phyloP scores from a whole-genome alignment of 2,888 invertebrate species.

The Hesperia comma region DNA sequence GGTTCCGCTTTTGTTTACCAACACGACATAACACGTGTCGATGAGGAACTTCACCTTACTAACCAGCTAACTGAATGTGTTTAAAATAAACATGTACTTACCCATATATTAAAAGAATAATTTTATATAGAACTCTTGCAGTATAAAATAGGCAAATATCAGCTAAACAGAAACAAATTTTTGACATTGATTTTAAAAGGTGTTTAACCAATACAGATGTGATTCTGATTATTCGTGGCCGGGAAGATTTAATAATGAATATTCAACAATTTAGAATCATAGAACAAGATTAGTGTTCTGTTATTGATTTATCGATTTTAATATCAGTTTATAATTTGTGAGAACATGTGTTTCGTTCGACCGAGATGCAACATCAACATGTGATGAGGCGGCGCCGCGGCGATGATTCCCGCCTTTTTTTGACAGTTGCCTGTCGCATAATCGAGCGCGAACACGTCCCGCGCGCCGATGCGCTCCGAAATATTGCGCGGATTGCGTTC shows the following conservation, averaged over 20 bases:
- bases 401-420: conserved; percentile 58
- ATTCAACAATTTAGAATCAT: no score
- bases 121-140: no score
- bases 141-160: no score
- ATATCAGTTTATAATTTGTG: background rate
- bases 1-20: background rate
- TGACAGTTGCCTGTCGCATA: conserved; percentile 56
- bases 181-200: no score
- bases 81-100: no score
- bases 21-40: background rate
- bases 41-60: background rate
- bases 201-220: no score
- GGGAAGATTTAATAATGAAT: no score
- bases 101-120: no score
- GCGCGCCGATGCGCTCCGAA: conserved; percentile 43
- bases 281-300: background rate
- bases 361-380: conserved; percentile 35
- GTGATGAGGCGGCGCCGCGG: conserved; percentile 25
- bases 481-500: conserved; percentile 43
- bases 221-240: no score
- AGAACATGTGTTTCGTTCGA: conserved; percentile 10
- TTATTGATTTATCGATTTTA: background rate
- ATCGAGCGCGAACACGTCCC: conserved; percentile 40
- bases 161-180: no score
- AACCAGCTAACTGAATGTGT: no score